A percentile compares a stretch with the other conserved stretches of the same genome.
Conservation (phyloP, 2,888 invertebrate genomes). For the Heteropelma amictum region DNA sequence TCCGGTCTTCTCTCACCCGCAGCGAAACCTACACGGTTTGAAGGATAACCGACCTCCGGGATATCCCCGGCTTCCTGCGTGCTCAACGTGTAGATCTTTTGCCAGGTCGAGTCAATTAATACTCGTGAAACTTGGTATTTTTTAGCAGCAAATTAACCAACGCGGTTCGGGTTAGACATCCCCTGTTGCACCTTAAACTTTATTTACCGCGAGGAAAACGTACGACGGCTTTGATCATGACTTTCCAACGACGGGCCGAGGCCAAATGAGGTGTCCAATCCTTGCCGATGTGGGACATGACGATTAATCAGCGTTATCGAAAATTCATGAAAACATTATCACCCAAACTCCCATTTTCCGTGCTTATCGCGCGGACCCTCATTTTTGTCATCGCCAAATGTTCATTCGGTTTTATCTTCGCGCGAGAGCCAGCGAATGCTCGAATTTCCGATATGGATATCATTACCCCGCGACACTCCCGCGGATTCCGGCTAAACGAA, state of each 20-base stretch:
- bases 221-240: too few relatives aligned
- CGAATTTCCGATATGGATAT: slow-evolving; percentile 11
- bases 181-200: too few relatives aligned
- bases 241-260: too few relatives aligned
- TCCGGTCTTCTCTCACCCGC: slow-evolving; percentile 8
- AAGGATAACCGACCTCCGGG: too few relatives aligned
- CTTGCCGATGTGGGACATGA: too few relatives aligned
- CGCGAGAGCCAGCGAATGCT: neutral
- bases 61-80: too few relatives aligned
- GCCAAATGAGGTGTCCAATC: too few relatives aligned
- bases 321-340: too few relatives aligned
- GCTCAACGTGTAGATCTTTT: too few relatives aligned
- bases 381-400: neutral
- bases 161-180: neutral
- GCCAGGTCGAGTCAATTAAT: neutral
- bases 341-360: too few relatives aligned
- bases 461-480: slow-evolving; percentile 14
- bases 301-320: too few relatives aligned
- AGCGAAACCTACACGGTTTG: slow-evolving; percentile 1
- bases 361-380: neutral
- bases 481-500: slow-evolving; percentile 24
- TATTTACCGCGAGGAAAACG: too few relatives aligned
- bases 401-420: slow-evolving; percentile 22
- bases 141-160: neutral
- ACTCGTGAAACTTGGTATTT: neutral